phyloP scores from a whole-genome alignment of 53 echinoderm and acorn worm genomes.

The Arbacia lixula region DNA sequence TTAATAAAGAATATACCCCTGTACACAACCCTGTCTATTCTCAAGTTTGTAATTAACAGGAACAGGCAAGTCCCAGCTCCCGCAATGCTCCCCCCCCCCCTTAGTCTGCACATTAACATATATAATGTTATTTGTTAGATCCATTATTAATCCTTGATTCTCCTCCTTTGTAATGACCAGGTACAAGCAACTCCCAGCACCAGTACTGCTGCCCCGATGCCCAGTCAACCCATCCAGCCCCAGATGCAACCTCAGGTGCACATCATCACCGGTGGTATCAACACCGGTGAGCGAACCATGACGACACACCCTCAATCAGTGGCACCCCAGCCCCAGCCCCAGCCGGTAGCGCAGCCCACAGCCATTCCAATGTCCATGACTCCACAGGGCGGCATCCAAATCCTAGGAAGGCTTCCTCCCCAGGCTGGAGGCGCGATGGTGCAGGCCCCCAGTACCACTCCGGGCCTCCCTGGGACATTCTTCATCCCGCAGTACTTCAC shows the following conservation, averaged over 20 bases:
- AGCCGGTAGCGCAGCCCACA: not conserved
- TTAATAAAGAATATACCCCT: too few relatives aligned
- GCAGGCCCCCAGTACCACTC: conserved; percentile 24
- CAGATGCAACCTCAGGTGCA: conserved; percentile 51
- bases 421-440: conserved; percentile 34
- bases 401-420: conserved; percentile 34
- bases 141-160: not conserved
- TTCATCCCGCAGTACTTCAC: conserved; percentile 53
- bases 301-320: not conserved
- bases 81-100: not conserved
- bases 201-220: not conserved
- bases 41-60: too few relatives aligned
- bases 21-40: too few relatives aligned
- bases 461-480: not conserved
- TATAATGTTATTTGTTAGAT: not conserved
- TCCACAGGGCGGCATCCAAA: conserved; percentile 38
- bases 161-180: not conserved
- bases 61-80: too few relatives aligned
- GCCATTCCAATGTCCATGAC: conserved; percentile 29
- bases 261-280: conserved; percentile 48
- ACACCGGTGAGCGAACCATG: conserved; percentile 31
- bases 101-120: too few relatives aligned
- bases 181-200: not conserved
- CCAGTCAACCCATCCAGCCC: conserved; percentile 18
- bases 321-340: not conserved